Base-by-base conservation (phyloP, 2,113 vertebrate genomes). In the Upupa epops region DNA sequence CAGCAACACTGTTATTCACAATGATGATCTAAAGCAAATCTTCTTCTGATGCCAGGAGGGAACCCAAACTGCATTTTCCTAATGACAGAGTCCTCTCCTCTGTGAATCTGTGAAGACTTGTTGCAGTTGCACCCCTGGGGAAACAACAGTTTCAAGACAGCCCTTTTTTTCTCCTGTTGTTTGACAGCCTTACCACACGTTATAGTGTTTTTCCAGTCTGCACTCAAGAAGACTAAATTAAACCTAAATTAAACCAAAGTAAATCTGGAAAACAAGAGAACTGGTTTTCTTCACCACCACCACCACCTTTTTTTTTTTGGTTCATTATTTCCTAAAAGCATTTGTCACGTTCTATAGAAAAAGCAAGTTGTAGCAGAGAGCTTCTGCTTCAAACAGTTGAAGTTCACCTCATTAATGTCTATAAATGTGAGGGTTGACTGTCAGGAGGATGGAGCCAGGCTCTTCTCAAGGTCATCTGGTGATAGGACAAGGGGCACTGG, bases 231-330 rank as follows among this genome's bases (percentile, higher is more conserved):
- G 42, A 63, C 28, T n/a, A 11, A 88, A 91, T 10, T 55, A 85
- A 94, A 80, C 17, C 28, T n/a, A 11, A 88, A 91, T 10, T 55
- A 85, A 94, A 80, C 17, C 68, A 92, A 66, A 87, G 49, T 54
- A 89, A 83, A 28, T 76, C 45, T 55, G 21, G 51, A 73, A 37
- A 70, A 45, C 6, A 46, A 64, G 13, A 17, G 54, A 16, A 46
- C 70, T 45, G 31, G 6, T 58, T 54, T 74, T 37, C 4, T 7
- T 13, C 13, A 60, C 17, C 17, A 18, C 19, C 19, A 10, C 7
- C 22, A 26, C 8, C 37, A 17, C 5, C 31, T 51, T 40, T 34
- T 58, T 58, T 18, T 29, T 48, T 37, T 29, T 19, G 2, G 6
- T 40, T 86, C 34, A 20, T 92, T 83, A 26, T 13, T 61, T 75